Conservation (phyloP, 2,888 invertebrate species). For the Fissipunctia ypsillon region DNA sequence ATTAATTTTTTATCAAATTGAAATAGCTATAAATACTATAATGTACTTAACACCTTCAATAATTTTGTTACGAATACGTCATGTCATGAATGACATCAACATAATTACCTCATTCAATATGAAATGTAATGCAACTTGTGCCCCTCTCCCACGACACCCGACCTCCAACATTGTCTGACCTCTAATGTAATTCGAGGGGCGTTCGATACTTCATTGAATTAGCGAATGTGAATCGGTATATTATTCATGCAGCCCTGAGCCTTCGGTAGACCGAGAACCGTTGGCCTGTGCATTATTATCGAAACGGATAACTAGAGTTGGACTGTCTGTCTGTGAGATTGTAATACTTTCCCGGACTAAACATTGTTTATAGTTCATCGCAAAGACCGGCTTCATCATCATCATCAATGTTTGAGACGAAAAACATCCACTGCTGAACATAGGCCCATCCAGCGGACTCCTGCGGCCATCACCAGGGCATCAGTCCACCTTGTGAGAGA, state of each 20-base stretch:
- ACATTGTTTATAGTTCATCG: too few species aligned
- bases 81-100: constrained; percentile 1
- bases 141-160: background rate
- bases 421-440: too few species aligned
- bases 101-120: constrained; percentile 26
- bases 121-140: constrained; percentile 11
- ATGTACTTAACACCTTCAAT: constrained; percentile 7
- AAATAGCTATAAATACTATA: constrained; percentile 12
- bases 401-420: too few species aligned
- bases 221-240: constrained; percentile 50
- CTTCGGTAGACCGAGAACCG: constrained; percentile 11
- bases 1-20: background rate
- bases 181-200: constrained; percentile 15
- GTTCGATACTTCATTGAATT: constrained; percentile 63
- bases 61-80: background rate
- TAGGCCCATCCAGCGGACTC: too few species aligned
- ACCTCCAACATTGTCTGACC: constrained; percentile 38
- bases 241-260: constrained; percentile 55
- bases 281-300: constrained; percentile 24
- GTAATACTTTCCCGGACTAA: too few species aligned
- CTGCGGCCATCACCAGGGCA: too few species aligned
- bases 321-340: constrained; percentile 2
- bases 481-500: too few species aligned
- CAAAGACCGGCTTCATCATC: too few species aligned
- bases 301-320: constrained; percentile 7